These are phyloP conservation scores for Mythimna impura DNA, from an alignment of 2,888 invertebrate genomes.

Conservation along the genomic window DNA sequence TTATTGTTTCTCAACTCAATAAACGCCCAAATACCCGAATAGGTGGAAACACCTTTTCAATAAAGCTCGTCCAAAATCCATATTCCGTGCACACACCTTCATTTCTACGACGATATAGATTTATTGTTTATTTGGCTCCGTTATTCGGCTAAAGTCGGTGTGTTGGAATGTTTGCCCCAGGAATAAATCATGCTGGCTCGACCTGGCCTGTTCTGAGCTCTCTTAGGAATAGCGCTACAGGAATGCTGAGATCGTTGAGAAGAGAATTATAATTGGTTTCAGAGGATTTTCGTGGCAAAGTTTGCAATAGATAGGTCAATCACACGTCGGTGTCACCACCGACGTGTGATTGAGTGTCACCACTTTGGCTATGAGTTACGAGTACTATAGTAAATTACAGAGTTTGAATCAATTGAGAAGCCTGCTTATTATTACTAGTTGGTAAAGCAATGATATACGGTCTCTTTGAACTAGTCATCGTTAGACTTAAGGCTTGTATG, in stretches of 20 bases:
- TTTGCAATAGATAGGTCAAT: background rate
- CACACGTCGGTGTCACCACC: too few species aligned
- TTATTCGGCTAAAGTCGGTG: slow-evolving; percentile 29
- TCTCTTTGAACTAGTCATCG: too few species aligned
- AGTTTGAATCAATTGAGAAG: too few species aligned
- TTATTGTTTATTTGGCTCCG: slow-evolving; percentile 46
- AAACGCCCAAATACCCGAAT: background rate
- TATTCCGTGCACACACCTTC: slow-evolving; percentile 41
- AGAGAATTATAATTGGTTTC: background rate
- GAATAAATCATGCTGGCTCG: slow-evolving; percentile 49
- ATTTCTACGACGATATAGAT: slow-evolving; percentile 39
- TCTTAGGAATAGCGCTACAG: slow-evolving; percentile 10
- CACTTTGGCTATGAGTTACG: too few species aligned
- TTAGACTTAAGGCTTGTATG: too few species aligned
- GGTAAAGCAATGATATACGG: too few species aligned
- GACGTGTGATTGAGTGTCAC: too few species aligned
- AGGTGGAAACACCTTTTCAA: slow-evolving; percentile 3
- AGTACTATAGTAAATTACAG: too few species aligned
- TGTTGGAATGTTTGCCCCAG: slow-evolving; percentile 42
- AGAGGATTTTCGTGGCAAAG: background rate
- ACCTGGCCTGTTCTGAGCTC: slow-evolving; percentile 17
- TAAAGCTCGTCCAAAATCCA: slow-evolving; percentile 12
- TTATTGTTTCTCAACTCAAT: too few species aligned
- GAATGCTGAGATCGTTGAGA: slow-evolving; percentile 1
- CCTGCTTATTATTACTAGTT: too few species aligned